A percentile compares a stretch with the other conserved stretches of the same genome.
Conservation (phyloP, 2,888 invertebrate genomes). For the Esperia sulphurella region DNA sequence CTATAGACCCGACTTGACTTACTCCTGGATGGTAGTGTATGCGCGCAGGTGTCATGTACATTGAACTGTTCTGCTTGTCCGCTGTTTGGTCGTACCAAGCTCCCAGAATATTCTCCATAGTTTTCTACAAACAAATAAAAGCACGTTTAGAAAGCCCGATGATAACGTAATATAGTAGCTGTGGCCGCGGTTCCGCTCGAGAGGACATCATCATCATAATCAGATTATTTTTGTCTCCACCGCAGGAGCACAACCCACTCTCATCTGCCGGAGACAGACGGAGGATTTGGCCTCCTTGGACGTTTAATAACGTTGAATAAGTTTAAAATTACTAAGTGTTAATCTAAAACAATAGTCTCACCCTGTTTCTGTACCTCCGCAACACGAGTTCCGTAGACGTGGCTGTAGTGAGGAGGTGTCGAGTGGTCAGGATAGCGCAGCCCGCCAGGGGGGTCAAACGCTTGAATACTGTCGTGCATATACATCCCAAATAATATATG, state of each 20-base stretch:
- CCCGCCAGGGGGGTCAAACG: constrained; percentile 24
- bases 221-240: no score
- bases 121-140: not conserved
- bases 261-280: no score
- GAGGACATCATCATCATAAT: no score
- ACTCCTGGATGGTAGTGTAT: constrained; percentile 47
- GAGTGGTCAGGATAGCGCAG: constrained; percentile 40
- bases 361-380: constrained; percentile 11
- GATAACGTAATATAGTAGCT: no score
- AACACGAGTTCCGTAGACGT: constrained; percentile 40
- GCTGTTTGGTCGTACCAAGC: constrained; percentile 40
- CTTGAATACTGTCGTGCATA: constrained; percentile 40
- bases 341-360: no score
- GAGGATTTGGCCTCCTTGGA: no score
- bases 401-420: constrained; percentile 48
- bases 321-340: no score
- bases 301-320: no score
- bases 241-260: no score
- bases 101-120: constrained; percentile 33
- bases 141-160: no score
- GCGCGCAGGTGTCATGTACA: constrained; percentile 33
- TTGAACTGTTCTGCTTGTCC: constrained; percentile 26
- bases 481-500: constrained; percentile 27
- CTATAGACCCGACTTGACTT: no score
- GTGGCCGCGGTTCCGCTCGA: no score